Base-by-base conservation (phyloP, 2,888 invertebrate genomes). In the Cremastinae sp. region DNA sequence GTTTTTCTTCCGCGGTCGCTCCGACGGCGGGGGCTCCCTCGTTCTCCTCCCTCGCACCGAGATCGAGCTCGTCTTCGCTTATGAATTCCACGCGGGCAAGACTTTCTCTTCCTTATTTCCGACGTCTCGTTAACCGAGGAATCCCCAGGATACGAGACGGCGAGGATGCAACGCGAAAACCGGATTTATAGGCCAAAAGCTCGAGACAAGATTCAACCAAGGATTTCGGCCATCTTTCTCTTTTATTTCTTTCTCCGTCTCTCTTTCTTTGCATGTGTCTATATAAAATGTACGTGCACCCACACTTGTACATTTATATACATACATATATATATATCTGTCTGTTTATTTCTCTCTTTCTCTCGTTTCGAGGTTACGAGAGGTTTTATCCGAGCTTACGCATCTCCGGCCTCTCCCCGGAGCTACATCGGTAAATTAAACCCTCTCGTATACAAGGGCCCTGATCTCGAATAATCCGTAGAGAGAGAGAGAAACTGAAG, bases 71-170 rank as follows among this genome's bases (percentile, higher is more conserved):
- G 38, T 68, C 56, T 14, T 41, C 34, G 12, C 34, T 36, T 20
- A 38, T 36, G 62, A 36, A 47, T 49, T 62, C 20, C 54, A 22
- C 10, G 47, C 43, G 38, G 41, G 56, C 22, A 38, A 20, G 18
- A 43, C 54, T 65, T 70, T 54, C 36, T 43, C 74, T 76, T 72
- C 58, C 69, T 73, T 73, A 73, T 74, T 77, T 69, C 66, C 61
- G 72, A 66, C 54, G 69, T 77, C 76, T 75, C 72, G 76, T 76
- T 76, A 78, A 64, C 68, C 70, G 22, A 16, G 38, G 45, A 38
- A 47, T 53, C 47, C 43, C 41, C 34, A 16, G 38, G 56, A 64
- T 12, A 43, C 54, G 16, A 47, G 22, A 68, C 45, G 53, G 36
- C 14, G 53, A 12, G 28, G 59, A 64, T 64, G 61, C 74, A 64